Base-by-base conservation (phyloP, 2,113 vertebrate species). In the Leiothrix lutea region DNA sequence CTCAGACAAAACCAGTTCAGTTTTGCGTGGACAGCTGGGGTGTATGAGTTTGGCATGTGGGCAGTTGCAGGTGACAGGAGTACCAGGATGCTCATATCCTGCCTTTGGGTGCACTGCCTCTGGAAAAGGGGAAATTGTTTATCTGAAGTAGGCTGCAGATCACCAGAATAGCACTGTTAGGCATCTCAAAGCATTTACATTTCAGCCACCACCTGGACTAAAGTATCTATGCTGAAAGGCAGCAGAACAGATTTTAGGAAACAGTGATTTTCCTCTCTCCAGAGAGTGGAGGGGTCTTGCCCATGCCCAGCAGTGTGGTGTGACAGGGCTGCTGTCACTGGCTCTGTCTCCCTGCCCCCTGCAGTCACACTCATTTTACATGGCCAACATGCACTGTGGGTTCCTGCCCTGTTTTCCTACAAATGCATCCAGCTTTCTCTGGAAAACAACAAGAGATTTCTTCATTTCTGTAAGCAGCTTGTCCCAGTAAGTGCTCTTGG, bases 291-390 rank as follows among this genome's bases (percentile, higher is more conserved):
- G 13, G 12, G 25, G 25, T 8, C 25, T 48, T 56, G 25, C 13
- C 40, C 6, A 0, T 42, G 33, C 29, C 29, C 4, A 4, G 14
- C 1, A 9, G 15, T 50, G 51, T n/a, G 38, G 12, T 61, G 56
- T 2, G 8, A 23, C 47, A 61, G 45, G 22, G 31, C 61, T 74
- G 24, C 35, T 2, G 6, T 23, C 44, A 35, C 11, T 0, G 0
- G 31, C 53, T 60, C 33, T 53, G 16, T 26, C 36, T 51, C 21
- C 53, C 35, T 71, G 9, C 8, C 35, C 29, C 0, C 0, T 3
- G 6, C 25, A 80, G 20, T n/a, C 48, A 13, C 6, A 8, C 25
- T 69, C 1, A 0, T 80, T 67, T 56, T 25, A 2, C 6, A 17
- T 1, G 3, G 10, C 15, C 54, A 81, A 12, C 33, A 57, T 1